Conservation (phyloP, 2,797 vertebrate genomes). For the Allobates femoralis region DNA sequence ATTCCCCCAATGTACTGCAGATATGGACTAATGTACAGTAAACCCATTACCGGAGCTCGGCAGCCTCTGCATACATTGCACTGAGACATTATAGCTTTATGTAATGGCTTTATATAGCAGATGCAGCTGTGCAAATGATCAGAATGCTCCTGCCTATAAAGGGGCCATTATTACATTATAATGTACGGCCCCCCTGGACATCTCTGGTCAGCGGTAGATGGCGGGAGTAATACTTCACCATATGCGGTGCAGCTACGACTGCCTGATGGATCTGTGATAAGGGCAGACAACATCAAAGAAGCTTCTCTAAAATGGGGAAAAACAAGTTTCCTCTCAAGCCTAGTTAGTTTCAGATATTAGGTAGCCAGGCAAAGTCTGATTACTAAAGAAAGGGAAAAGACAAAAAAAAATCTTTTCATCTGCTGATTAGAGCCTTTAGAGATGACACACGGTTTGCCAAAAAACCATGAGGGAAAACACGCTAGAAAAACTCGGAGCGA, state of each 20-base stretch:
- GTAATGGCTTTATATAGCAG: background rate
- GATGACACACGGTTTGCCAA: slow-evolving; percentile 53
- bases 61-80: background rate
- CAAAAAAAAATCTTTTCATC: slow-evolving; percentile 58
- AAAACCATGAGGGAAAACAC: slow-evolving; percentile 52
- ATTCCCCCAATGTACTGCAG: background rate
- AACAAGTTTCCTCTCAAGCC: slow-evolving; percentile 36
- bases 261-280: background rate
- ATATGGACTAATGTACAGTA: background rate
- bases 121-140: background rate
- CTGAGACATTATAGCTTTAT: background rate
- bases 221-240: background rate
- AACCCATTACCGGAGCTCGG: background rate
- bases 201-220: background rate
- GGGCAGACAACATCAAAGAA: slow-evolving; percentile 15
- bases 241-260: background rate
- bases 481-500: slow-evolving; percentile 30
- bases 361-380: slow-evolving; percentile 49
- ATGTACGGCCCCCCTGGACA: background rate
- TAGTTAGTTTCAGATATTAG: slow-evolving; percentile 41
- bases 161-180: background rate
- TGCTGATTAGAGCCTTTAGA: slow-evolving; percentile 59
- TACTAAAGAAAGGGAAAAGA: slow-evolving; percentile 47
- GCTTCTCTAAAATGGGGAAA: slow-evolving; percentile 28
- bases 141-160: background rate